Evolutionary conservation across 2,888 invertebrate species (phyloP), one percentile per base, ranked within the genome.

Genomic region (Pterostichus niger): DNA sequence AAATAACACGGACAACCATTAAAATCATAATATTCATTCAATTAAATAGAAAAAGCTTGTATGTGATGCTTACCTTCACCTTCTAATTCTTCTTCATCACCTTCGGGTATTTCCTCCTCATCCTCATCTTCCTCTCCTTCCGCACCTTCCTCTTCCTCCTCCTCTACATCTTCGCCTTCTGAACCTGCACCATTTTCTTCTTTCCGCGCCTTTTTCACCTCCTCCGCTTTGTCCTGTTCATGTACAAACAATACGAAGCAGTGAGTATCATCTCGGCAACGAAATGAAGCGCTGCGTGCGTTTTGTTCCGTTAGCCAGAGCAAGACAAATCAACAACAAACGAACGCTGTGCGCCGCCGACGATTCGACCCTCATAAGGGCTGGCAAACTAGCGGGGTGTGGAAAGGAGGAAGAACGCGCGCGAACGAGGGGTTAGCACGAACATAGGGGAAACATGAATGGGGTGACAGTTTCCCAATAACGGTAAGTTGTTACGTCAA

Each of bases 161-260:
- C 94, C 75, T 94, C 94, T 86, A 94, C 92, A 84, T 92, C 92
- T 84, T 91, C 90, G 13, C 91, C 91, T 61, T 91, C 91, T 84
- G 93, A 93, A 33, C 93, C 94, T 82, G 93, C 94, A 44, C 95
- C 95, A 87, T 95, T 95, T 88, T 95, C 95, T 88, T 95, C 95
- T 91, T 95, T 95, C 91, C 94, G 94, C 90, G 94, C 93, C 91
- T 95, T 95, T 91, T 95, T 95, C 86, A 93, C 93, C 84, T 95
- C 95, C 83, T 94, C 94, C 85, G 91, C 91, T 91, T 95, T 95
- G 86, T 95, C 95, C 95, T 95, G 89, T 71, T 44, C 44, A 71
- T 71, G 17, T 44, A 87, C 75, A 87, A 86, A 85, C 54, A 83
- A 84, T 64, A 40, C 40, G 68, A 17, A 44, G 9, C 13, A 71